Evolutionary conservation across 2,797 vertebrate species (phyloP).

Genomic region (Alfaro cultratus): DNA sequence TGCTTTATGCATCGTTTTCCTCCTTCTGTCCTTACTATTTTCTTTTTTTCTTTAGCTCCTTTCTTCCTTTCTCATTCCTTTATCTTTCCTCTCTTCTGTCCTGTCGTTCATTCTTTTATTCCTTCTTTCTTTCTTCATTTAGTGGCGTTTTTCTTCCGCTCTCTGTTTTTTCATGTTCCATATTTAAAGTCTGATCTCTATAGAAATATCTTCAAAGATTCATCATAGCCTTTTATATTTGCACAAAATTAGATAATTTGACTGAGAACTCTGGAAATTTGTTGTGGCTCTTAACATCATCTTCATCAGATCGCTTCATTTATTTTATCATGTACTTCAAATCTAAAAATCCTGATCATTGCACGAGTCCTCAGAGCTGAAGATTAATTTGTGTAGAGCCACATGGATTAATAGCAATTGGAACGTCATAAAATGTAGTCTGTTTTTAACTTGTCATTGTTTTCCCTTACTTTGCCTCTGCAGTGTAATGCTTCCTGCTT

Average conservation of each 20-base stretch:
- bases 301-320: neutral
- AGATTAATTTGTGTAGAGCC: no score
- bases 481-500: no score
- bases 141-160: neutral
- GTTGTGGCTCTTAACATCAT: neutral
- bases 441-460: no score
- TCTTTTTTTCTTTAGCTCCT: neutral
- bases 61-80: neutral
- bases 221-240: neutral
- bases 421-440: no score
- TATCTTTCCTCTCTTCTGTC: neutral
- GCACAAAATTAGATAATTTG: neutral
- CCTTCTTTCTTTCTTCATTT: neutral
- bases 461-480: no score
- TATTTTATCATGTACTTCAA: neutral
- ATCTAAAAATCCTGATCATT: neutral
- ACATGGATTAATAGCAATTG: no score
- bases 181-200: neutral
- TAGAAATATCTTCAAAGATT: neutral
- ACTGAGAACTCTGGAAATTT: neutral
- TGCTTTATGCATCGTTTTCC: neutral
- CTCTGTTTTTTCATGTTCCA: neutral
- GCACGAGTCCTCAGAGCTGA: neutral
- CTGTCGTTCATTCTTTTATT: neutral
- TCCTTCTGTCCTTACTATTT: neutral